Conservation (phyloP, 2,888 invertebrate genomes). For the Conchocele bisecta region DNA sequence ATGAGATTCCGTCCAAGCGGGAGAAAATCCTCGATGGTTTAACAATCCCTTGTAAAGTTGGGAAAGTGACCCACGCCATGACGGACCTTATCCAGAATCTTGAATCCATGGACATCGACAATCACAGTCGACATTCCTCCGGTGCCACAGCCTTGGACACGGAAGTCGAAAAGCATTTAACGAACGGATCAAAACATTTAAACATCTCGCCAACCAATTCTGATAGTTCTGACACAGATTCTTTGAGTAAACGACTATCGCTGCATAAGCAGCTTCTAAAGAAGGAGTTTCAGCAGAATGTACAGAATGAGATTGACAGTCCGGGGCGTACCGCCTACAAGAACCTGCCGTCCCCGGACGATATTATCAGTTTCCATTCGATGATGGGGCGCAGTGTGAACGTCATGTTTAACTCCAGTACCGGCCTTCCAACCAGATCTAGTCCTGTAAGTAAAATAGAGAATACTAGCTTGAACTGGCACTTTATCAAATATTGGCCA, state of each 20-base stretch:
- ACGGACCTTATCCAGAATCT: conserved; percentile 38
- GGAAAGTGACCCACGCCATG: conserved; percentile 27
- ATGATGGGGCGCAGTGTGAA: conserved; percentile 91
- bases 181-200: too few relatives aligned
- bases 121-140: too few relatives aligned
- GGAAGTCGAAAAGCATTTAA: conserved; percentile 49
- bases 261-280: conserved; percentile 62
- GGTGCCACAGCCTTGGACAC: conserved; percentile 35
- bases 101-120: conserved; percentile 51
- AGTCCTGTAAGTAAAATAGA: conserved; percentile 87
- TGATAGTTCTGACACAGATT: too few relatives aligned
- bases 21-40: too few relatives aligned
- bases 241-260: too few relatives aligned
- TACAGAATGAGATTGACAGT: conserved; percentile 47
- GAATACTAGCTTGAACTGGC: too few relatives aligned
- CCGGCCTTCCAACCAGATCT: conserved; percentile 92
- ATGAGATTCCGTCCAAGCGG: too few relatives aligned
- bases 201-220: too few relatives aligned
- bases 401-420: conserved; percentile 92
- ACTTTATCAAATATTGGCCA: too few relatives aligned
- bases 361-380: conserved; percentile 86
- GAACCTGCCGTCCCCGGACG: conserved; percentile 62
- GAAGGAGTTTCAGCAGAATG: conserved; percentile 59
- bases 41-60: conserved; percentile 1
- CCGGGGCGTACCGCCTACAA: conserved; percentile 38